Base-by-base conservation (phyloP, 2,888 invertebrate species). In the Lacanobia oleracea region DNA sequence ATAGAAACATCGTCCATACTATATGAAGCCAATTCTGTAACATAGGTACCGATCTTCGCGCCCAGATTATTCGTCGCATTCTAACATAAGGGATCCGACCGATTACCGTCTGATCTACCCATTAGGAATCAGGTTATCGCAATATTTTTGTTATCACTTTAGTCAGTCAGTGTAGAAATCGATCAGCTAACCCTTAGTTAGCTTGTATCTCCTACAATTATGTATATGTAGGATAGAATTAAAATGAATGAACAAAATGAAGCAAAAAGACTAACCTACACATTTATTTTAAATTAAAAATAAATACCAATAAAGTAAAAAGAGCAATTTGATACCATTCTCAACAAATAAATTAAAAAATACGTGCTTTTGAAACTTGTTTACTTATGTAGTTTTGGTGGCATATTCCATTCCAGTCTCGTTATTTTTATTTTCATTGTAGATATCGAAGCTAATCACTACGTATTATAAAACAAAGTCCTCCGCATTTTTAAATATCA, bases 121-220 rank as follows among this genome's bases (percentile, higher is more conserved):
- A 37, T 50, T 66, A 54, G 18, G 12, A 50, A 61, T 12, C 33
- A 74, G 74, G 74, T 74, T 67, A 75, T 75, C 74, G 33, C 18
- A 61, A 67, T 74, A 67, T 53, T 65, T 56, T 62, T 74, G 50
- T 45, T 75, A 74, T 68, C 68, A 27, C 23, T n/a, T 74, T 45
- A 62, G n/a, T 75, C 75, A 51, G 23, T 45, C 14, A 18, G 45
- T 71, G 18, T 63, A 53, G 18, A 56, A 67, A 75, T 75, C 61
- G 45, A 75, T 68, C 61, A 45, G 21, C 9, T 62, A 33, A 51
- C 68, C 43, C 59, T 40, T 23, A 16, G 7, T 14, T 48, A 59
- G 16, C n/a, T 16, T n/a, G 33, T 45, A 50, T 43, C 9, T 23
- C 18, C 37, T 21, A 33, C 5, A 3, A 33, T 33, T 33, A 33